Evolutionary conservation across 2,797 vertebrate species (phyloP), one percentile per base, ranked within the genome.

Genomic region (Malurus splendens): DNA sequence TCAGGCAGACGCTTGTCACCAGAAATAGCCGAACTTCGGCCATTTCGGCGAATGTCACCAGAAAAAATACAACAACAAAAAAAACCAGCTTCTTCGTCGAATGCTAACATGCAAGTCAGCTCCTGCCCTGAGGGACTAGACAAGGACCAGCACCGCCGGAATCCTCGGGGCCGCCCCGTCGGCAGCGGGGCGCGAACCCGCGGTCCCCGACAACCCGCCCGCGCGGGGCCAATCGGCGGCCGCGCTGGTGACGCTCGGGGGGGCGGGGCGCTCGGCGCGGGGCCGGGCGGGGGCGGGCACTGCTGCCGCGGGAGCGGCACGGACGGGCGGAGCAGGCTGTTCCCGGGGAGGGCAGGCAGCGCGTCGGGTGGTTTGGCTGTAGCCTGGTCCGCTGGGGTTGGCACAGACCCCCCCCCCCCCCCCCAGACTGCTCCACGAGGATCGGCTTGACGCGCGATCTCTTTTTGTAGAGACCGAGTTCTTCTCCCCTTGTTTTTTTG

Each of bases 121-220:
- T 16, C 18, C 33, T 14, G 25, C 47, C 12, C 18, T 5, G 30
- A 11, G 16, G 5, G 10, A n/a, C 12, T 1, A 2, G 8, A 14
- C 3, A 3, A 1, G 6, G 2, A 9, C 2, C 10, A 0, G 1
- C 1, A 14, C 15, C 9, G 3, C 3, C 18, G 3, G 6, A 38
- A 1, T 4, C 3, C n/a, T 6, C 44, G 1, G 2, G n/a, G 30
- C 27, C 22, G 4, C 12, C 25, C 9, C 9, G 7, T 7, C 33
- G 7, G 6, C 1, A 14, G 27, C 39, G 3, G 39, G 45, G 10
- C 68, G 18, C 81, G 82, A 87, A 57, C 72, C 48, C 18, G 2
- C 2, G 7, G 4, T 0, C 12, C 3, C 8, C 3, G 0, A 11
- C 13, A 2, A 62, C 1, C 1, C 4, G 33, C 9, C 18, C 38